Conservation (phyloP, 2,797 vertebrate species). For the Xiphorhynchus erythropygius region DNA sequence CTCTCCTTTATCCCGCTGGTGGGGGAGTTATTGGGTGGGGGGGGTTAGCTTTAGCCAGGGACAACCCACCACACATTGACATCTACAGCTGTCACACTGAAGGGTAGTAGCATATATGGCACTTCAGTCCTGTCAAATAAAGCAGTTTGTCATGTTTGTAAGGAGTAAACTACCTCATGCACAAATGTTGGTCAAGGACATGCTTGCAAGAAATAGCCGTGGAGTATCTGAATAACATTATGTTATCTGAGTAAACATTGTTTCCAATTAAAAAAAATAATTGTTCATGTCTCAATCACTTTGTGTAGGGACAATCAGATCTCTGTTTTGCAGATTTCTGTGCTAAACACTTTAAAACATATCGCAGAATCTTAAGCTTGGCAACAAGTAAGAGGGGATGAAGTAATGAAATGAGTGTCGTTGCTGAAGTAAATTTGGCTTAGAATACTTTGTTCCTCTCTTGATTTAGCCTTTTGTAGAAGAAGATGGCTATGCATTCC, state of each 20-base stretch:
- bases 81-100: neutral
- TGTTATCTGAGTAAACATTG: neutral
- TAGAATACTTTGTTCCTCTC: neutral
- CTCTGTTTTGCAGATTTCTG: neutral
- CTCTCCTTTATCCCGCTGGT: neutral
- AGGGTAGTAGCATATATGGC: neutral
- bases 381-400: neutral
- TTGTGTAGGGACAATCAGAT: neutral
- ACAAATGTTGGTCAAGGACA: neutral
- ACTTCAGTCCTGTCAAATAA: neutral
- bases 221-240: neutral
- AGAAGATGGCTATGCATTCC: neutral
- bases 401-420: neutral
- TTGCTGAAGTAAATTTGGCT: neutral
- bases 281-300: neutral
- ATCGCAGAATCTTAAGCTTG: neutral
- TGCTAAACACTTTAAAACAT: neutral
- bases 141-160: neutral
- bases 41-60: neutral
- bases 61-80: neutral
- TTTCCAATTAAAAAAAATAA: neutral
- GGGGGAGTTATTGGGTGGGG: fast-evolving
- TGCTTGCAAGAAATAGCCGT: neutral
- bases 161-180: neutral
- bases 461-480: neutral